Evolutionary conservation across 2,888 invertebrate genomes (phyloP).

Genomic region (Heteropelma amictum): DNA sequence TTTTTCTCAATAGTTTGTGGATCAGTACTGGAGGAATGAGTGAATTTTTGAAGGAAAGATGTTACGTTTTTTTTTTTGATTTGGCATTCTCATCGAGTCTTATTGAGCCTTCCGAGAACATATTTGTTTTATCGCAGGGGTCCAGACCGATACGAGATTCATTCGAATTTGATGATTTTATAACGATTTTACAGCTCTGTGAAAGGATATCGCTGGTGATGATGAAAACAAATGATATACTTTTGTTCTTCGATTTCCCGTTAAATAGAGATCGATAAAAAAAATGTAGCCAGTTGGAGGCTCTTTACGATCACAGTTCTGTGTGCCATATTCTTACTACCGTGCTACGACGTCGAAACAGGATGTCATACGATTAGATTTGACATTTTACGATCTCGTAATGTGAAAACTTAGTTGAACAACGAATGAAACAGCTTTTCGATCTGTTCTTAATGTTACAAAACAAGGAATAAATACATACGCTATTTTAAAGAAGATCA

Average conservation of each 20-base stretch:
- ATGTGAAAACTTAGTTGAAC: slow-evolving; percentile 17
- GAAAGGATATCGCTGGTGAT: not conserved
- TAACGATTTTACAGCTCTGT: not conserved
- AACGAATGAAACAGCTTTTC: no score
- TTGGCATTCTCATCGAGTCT: no score
- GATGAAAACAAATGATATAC: not conserved
- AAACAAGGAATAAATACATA: no score
- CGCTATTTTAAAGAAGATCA: no score
- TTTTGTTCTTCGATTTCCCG: not conserved
- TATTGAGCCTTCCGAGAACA: not conserved
- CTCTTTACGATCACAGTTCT: slow-evolving; percentile 11
- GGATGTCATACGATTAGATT: slow-evolving; percentile 13
- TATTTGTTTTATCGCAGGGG: not conserved
- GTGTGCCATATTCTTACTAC: not conserved
- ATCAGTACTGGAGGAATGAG: no score
- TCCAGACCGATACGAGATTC: not conserved
- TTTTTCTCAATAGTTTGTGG: no score
- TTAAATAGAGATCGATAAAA: not conserved
- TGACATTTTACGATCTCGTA: slow-evolving; percentile 6
- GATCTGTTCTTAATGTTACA: no score
- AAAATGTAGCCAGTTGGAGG: not conserved
- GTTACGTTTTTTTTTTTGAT: no score
- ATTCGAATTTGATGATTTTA: not conserved
- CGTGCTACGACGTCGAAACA: not conserved
- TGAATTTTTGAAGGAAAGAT: no score